These are phyloP conservation scores for Tragelaphus scriptus DNA, from an alignment of 2,113 vertebrate genomes.

Conservation along the genomic window DNA sequence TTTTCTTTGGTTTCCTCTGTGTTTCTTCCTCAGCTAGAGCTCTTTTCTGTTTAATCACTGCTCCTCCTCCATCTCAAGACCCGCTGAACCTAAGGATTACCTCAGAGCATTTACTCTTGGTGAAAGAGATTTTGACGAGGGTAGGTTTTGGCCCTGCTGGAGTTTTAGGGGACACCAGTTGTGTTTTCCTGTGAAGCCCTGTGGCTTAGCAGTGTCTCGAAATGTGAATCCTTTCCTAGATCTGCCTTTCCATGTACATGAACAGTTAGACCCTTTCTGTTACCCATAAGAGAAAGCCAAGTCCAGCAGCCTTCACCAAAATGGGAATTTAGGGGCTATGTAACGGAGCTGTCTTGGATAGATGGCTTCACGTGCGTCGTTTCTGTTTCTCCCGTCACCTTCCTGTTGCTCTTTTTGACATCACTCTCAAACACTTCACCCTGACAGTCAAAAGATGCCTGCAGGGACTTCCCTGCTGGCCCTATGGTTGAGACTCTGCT, in stretches of 20 bases:
- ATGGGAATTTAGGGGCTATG: background rate
- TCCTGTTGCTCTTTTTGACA: background rate
- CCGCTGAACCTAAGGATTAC: background rate
- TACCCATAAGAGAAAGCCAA: background rate
- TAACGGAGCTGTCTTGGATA: background rate
- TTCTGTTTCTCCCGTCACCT: background rate
- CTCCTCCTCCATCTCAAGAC: too few species aligned
- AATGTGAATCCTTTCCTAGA: rapidly evolving
- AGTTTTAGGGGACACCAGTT: background rate
- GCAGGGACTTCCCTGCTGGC: too few species aligned
- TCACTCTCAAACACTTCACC: background rate
- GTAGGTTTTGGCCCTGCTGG: rapidly evolving
- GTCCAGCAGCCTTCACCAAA: background rate
- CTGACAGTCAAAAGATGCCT: background rate
- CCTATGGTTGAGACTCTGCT: too few species aligned
- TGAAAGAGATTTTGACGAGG: background rate
- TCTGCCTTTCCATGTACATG: rapidly evolving
- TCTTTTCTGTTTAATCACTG: background rate
- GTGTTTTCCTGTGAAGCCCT: background rate
- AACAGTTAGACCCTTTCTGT: background rate
- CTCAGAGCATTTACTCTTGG: rapidly evolving
- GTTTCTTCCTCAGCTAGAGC: background rate
- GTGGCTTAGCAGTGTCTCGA: background rate
- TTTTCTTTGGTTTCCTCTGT: background rate
- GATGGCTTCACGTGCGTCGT: background rate